These are phyloP conservation scores for Arenaria interpres DNA, from an alignment of 2,113 vertebrate species.

Conservation along the genomic window DNA sequence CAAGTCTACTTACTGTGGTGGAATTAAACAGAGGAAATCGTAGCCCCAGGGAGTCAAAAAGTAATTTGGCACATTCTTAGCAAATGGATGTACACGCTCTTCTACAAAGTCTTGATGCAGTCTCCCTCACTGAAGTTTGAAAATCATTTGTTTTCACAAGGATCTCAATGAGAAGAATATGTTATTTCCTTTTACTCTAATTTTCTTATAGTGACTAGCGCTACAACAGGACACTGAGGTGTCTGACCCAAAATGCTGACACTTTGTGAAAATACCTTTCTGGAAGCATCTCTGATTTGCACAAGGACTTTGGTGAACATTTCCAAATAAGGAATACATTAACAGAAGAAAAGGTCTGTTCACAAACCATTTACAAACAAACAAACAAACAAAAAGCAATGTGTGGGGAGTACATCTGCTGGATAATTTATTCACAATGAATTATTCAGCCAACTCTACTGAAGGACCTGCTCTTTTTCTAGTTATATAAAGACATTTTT, in stretches of 20 bases:
- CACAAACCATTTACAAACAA: slow-evolving; percentile 48
- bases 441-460: slow-evolving; percentile 48
- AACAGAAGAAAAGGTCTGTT: slow-evolving; percentile 30
- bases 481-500: slow-evolving; percentile 6
- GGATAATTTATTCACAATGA: slow-evolving; percentile 58
- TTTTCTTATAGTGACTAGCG: neutral
- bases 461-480: slow-evolving; percentile 1
- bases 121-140: neutral
- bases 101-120: neutral
- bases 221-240: neutral
- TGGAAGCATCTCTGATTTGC: neutral
- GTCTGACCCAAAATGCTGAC: neutral
- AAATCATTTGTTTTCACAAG: neutral
- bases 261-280: neutral
- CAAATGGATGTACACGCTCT: neutral
- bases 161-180: neutral
- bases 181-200: neutral
- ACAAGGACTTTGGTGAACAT: neutral
- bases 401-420: slow-evolving; percentile 36
- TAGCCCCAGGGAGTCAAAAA: neutral
- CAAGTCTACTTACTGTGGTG: neutral
- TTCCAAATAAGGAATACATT: slow-evolving; percentile 21
- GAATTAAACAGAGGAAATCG: neutral
- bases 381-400: slow-evolving; percentile 53
- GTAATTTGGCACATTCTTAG: neutral